Conservation (phyloP, 2,888 invertebrate species). For the Oeneis ivallda region DNA sequence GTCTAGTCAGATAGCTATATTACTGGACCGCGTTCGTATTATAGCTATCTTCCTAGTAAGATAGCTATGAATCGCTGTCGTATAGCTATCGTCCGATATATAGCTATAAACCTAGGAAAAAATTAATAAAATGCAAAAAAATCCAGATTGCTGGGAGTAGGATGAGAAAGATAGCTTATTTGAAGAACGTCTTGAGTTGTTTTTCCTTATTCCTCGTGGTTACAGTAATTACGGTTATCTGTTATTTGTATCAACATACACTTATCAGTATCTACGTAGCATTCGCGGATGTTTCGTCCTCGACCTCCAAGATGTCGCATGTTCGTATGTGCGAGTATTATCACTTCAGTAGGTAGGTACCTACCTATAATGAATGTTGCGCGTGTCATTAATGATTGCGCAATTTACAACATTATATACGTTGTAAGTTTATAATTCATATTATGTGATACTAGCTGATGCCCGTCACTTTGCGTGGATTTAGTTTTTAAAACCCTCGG, state of each 20-base stretch:
- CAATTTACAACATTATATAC: conserved; percentile 24
- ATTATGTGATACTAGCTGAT: no score
- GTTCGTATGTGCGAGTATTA: conserved; percentile 7
- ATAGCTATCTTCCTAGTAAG: no score
- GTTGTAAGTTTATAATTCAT: neutral
- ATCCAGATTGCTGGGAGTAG: no score
- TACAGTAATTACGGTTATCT: conserved; percentile 36
- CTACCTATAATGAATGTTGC: conserved; percentile 31
- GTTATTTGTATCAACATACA: conserved; percentile 36
- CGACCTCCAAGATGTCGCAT: conserved; percentile 39
- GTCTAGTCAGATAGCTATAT: no score
- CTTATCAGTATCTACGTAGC: conserved; percentile 39
- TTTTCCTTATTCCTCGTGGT: conserved; percentile 35
- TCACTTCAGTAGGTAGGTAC: neutral
- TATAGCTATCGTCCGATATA: no score
- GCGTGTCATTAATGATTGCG: conserved; percentile 38
- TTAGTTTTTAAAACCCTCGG: no score
- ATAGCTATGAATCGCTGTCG: no score
- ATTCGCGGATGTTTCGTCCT: conserved; percentile 40
- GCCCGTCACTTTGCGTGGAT: no score
- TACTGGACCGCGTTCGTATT: no score
- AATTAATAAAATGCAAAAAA: neutral
- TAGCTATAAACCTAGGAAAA: no score
- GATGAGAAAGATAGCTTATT: neutral
- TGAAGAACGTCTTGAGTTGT: neutral